Percentiles rank a stretch among this genome's conserved stretches.
Evolutionary conservation across 2,888 invertebrate genomes (phyloP).

Genomic region (Eurois occulta): DNA sequence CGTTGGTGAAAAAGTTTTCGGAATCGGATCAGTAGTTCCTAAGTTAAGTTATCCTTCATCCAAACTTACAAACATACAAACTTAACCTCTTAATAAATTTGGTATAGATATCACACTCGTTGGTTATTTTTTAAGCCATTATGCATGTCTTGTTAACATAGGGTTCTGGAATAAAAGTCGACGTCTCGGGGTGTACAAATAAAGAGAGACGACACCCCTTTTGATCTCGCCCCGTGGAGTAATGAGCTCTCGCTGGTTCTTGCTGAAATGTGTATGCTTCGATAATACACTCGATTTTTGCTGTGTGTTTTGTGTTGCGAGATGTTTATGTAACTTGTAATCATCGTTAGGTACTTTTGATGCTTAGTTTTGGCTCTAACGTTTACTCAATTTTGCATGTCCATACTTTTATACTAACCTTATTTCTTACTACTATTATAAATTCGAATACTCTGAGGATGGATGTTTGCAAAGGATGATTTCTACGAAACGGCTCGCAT

Average conservation of each 20-base stretch:
- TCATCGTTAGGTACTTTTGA: conserved; percentile 9
- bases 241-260: conserved; percentile 72
- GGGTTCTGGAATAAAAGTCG: conserved; percentile 60
- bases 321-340: conserved; percentile 22
- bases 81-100: neutral
- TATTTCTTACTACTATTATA: neutral
- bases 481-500: too few species aligned
- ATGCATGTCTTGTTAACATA: conserved; percentile 70
- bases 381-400: neutral
- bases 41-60: neutral
- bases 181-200: conserved; percentile 72
- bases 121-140: conserved; percentile 64
- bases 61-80: neutral
- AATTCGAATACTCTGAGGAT: neutral
- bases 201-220: conserved; percentile 75
- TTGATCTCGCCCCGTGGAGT: conserved; percentile 73
- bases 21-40: neutral
- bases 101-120: conserved; percentile 35
- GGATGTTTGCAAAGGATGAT: neutral
- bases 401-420: neutral
- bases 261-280: conserved; percentile 49
- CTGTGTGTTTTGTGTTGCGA: conserved; percentile 36
- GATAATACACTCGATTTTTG: conserved; percentile 63
- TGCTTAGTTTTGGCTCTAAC: neutral
- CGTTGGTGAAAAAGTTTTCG: neutral